Base-by-base conservation (phyloP, 2,888 invertebrate genomes). In the Darwinula stevensoni region DNA sequence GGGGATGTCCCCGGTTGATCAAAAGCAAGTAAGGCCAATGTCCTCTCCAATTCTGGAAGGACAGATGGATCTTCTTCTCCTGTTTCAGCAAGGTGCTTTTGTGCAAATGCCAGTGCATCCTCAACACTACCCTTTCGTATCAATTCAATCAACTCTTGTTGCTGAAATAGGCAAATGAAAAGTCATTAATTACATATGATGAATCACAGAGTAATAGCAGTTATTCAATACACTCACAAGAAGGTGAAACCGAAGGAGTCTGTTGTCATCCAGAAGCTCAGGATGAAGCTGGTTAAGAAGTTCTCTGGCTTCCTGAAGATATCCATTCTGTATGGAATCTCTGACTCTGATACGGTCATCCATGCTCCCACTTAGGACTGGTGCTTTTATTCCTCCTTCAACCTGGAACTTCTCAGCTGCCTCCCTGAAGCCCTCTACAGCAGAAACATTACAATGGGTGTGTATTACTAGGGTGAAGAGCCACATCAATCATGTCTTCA, bases 401-500 rank as follows among this genome's bases (percentile, higher is more conserved):
- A 74, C 65, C 50, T 84, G 74, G 50, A 94, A 91, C 49, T 86
- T 88, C 43, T 91, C 71, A 0, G 91, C 91, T 3, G 91, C 91
- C 50, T 94, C 94, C 53, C 91, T 56, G 41, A 55, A 58, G 2
- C 58, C 58, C 42, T 58, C 58, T 51, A 40, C 16, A 40, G 34
- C 18, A 16, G 22, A 27, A 30, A 33, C n/a, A 31, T 26, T 31
- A 15, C 4, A 30, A 12, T 31, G 28, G n/a, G n/a, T n/a, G n/a
- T n/a, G n/a, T n/a, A n/a, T n/a, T n/a, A n/a, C n/a, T n/a, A n/a
- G n/a, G n/a, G n/a, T n/a, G n/a, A n/a, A n/a, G n/a, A n/a, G n/a
- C n/a, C n/a, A n/a, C n/a, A n/a, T n/a, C n/a, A n/a, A n/a, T n/a
- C n/a, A n/a, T n/a, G n/a, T n/a, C n/a, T n/a, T n/a, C n/a, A n/a